Base-by-base conservation (phyloP, 2,113 vertebrate genomes). In the Tetrax tetrax region DNA sequence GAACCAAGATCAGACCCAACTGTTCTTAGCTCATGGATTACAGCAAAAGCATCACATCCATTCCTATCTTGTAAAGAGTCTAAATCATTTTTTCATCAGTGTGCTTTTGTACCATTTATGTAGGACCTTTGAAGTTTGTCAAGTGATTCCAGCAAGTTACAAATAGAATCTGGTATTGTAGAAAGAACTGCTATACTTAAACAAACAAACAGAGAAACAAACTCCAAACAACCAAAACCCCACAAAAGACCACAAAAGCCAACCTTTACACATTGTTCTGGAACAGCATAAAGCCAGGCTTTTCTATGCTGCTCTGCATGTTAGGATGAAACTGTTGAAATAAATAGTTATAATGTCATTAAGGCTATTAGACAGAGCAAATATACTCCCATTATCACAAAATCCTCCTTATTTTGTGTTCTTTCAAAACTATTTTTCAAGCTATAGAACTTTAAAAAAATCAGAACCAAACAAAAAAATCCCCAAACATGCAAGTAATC, bases 401-500 rank as follows among this genome's bases (percentile, higher is more conserved):
- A 19, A 43, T 43, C 37, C 5, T 12, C 4, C 5, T 9, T 5
- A 6, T 7, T 59, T 27, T 69, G 4, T 53, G 6, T 24, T 83
- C 7, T 68, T 83, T 48, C 11, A 38, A 89, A 89, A 57, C 22
- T 31, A 29, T 16, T 60, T 80, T 72, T 72, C 7, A 77, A 87
- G 21, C 10, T 68, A 27, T 3, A 79, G 23, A 71, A 84, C 47
- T 48, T 8, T 20, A 28, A 19, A 69, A 22, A 41, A 35, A 37
- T 0, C 2, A 6, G 5, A 25, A 41, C 8, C 9, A 47, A 35
- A 12, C 19, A 65, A n/a, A 18, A 15, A 15, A 51, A 13, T 5
- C 0, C 4, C 14, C 24, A 31, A 57, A 41, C 6, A 70, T 27
- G 8, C 10, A 89, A 83, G 25, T 18, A 48, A 83, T 45, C 14